Evolutionary conservation across 2,888 invertebrate genomes (phyloP).

Genomic region (Biston stratarius): DNA sequence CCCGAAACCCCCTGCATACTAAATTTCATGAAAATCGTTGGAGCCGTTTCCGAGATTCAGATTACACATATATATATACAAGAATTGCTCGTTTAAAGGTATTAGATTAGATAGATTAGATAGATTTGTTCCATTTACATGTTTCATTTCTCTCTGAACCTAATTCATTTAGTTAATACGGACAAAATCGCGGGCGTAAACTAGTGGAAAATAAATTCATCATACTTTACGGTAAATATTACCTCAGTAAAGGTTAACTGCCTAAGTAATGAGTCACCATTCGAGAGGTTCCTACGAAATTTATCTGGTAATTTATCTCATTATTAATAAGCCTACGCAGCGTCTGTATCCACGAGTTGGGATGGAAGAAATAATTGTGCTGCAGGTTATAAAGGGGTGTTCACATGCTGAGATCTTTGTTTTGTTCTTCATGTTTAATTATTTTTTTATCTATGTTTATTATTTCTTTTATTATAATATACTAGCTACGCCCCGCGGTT

Average conservation of each 20-base stretch:
- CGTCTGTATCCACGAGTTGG: slow-evolving; percentile 14
- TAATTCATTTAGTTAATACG: not conserved
- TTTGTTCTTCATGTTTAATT: not conserved
- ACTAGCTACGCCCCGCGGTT: too few species aligned
- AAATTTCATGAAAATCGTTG: too few species aligned
- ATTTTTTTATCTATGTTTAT: too few species aligned
- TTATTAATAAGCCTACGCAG: slow-evolving; percentile 43
- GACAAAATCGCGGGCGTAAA: slow-evolving; percentile 1
- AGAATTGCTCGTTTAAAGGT: too few species aligned
- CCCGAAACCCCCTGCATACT: too few species aligned
- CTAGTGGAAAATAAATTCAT: slow-evolving; percentile 12
- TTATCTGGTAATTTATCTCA: slow-evolving; percentile 42
- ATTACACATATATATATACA: too few species aligned
- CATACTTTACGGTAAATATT: slow-evolving; percentile 34
- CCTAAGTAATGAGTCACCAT: slow-evolving; percentile 42
- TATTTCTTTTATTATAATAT: too few species aligned
- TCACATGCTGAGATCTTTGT: not conserved
- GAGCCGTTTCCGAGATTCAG: too few species aligned
- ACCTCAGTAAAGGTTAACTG: slow-evolving; percentile 37
- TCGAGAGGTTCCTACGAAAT: slow-evolving; percentile 34
- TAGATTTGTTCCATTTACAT: too few species aligned
- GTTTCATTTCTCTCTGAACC: too few species aligned
- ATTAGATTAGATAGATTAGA: too few species aligned
- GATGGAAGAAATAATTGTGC: slow-evolving; percentile 4
- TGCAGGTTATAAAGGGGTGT: not conserved